A percentile compares a stretch with the other conserved stretches of the same genome.
Evolutionary conservation across 2,113 vertebrate genomes (phyloP).

Genomic region (Monopterus albus): DNA sequence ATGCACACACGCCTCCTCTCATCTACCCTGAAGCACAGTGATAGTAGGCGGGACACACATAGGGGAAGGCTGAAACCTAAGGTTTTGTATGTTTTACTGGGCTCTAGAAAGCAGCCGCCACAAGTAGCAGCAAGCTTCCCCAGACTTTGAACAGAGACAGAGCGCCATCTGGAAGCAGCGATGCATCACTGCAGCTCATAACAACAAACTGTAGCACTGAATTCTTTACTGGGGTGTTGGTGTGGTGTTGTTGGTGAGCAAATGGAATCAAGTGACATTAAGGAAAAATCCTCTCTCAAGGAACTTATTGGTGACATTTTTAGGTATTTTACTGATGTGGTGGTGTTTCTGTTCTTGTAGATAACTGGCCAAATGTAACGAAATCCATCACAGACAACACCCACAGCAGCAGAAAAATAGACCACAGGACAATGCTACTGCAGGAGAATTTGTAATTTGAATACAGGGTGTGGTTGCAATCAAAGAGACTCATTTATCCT

Average conservation of each 20-base stretch:
- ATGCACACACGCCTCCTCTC: constrained; percentile 24
- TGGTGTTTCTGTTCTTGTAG: too few relatives aligned
- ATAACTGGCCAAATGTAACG: too few relatives aligned
- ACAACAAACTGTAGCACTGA: not conserved
- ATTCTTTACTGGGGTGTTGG: not conserved
- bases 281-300: too few relatives aligned
- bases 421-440: not conserved
- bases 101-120: constrained; percentile 44
- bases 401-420: not conserved
- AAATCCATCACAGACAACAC: too few relatives aligned
- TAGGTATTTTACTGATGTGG: too few relatives aligned
- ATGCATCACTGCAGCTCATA: constrained; percentile 12
- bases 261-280: too few relatives aligned
- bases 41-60: constrained; percentile 27
- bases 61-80: too few relatives aligned
- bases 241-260: not conserved
- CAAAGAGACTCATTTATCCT: too few relatives aligned
- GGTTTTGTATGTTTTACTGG: constrained; percentile 1
- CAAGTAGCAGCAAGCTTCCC: too few relatives aligned
- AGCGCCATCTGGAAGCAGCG: constrained; percentile 60
- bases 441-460: not conserved
- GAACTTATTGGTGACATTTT: too few relatives aligned
- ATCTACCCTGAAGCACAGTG: constrained; percentile 7
- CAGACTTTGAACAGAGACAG: not conserved
- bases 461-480: not conserved